Percentiles rank a stretch among this genome's conserved stretches.
Evolutionary conservation across 2,888 invertebrate genomes (phyloP).

Genomic region (Drosophila ezoana): DNA sequence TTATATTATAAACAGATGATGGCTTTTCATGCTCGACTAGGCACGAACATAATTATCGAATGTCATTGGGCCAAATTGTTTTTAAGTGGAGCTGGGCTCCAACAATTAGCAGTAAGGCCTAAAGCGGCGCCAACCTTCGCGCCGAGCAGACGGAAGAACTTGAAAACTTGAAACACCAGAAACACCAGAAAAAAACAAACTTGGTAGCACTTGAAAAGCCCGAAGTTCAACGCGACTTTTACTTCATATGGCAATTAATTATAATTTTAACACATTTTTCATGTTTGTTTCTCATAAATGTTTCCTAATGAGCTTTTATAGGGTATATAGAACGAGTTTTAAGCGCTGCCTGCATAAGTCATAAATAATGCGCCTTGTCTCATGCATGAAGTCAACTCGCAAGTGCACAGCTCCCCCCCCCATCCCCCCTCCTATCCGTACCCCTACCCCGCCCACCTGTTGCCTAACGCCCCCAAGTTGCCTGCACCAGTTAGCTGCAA

Average conservation of each 20-base stretch:
- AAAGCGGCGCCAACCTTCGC: slow-evolving; percentile 35
- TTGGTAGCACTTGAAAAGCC: slow-evolving; percentile 6
- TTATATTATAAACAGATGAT: too few species aligned
- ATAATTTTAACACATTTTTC: slow-evolving; percentile 43
- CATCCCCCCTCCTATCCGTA: too few species aligned
- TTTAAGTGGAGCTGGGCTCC: slow-evolving; percentile 5
- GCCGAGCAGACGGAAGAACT: slow-evolving; percentile 57
- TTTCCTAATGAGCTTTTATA: slow-evolving; percentile 38
- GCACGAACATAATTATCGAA: slow-evolving; percentile 43
- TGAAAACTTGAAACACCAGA: slow-evolving; percentile 19
- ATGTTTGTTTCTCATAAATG: slow-evolving; percentile 8
- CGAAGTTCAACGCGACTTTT: slow-evolving; percentile 26
- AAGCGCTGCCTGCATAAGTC: slow-evolving; percentile 26
- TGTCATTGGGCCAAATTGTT: slow-evolving; percentile 43
- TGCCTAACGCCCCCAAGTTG: slow-evolving; percentile 36
- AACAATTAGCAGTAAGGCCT: slow-evolving; percentile 53
- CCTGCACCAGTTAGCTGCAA: slow-evolving; percentile 37
- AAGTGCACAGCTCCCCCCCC: not conserved
- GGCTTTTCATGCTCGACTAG: slow-evolving; percentile 1
- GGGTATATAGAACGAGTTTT: slow-evolving; percentile 41
- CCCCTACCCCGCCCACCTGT: not conserved
- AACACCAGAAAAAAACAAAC: slow-evolving; percentile 4
- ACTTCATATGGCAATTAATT: slow-evolving; percentile 64
- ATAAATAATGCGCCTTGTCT: slow-evolving; percentile 42
- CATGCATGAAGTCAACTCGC: slow-evolving; percentile 8